Conservation (phyloP, 2,797 vertebrate species). For the Eulemur mongoz region DNA sequence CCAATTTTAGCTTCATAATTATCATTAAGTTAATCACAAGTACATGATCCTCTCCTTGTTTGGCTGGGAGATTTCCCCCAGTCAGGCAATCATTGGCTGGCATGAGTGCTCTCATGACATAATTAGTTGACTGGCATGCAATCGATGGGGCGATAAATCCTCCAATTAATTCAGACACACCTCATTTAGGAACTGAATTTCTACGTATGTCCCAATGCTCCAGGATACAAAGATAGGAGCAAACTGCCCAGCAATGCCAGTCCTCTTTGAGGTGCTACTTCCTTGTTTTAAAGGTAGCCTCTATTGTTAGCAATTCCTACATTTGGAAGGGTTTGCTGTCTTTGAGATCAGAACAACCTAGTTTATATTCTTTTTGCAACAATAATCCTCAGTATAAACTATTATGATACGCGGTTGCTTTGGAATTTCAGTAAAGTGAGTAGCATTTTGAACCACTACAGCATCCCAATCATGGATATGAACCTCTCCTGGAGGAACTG, state of each 20-base stretch:
- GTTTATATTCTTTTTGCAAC: neutral
- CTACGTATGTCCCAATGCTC: neutral
- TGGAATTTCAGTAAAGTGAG: neutral
- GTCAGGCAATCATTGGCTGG: neutral
- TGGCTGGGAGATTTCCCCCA: neutral
- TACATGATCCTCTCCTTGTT: neutral
- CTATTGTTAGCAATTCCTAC: neutral
- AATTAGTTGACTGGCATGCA: neutral
- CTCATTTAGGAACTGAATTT: neutral
- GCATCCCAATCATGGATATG: neutral
- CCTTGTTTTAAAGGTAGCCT: neutral
- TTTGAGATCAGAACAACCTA: neutral
- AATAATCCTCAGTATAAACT: neutral
- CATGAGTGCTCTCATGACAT: neutral
- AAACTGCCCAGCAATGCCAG: neutral
- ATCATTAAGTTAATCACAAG: neutral
- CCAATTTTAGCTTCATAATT: neutral
- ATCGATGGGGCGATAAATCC: neutral
- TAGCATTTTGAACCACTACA: neutral
- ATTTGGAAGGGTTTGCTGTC: neutral
- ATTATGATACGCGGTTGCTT: neutral
- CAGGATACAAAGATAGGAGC: neutral
- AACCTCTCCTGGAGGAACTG: neutral
- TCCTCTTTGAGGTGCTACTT: neutral
- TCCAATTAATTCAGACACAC: neutral